Evolutionary conservation across 2,113 vertebrate genomes (phyloP), one percentile per base, ranked within the genome.

Genomic region (Callorhinus ursinus): DNA sequence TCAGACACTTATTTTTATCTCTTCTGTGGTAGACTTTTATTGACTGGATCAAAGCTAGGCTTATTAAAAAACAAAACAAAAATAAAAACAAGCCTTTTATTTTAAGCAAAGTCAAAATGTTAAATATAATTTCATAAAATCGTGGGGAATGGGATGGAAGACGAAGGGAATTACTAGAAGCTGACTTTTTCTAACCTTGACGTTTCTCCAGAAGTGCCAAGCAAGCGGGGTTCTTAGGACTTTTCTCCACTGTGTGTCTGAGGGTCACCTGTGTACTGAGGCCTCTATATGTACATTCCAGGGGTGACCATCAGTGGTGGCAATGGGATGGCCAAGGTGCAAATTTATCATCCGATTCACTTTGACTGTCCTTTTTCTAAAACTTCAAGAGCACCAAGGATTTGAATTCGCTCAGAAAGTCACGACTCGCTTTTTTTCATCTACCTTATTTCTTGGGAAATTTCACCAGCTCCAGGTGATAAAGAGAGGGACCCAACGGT

Each of bases 1-100:
- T 92, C 90, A 42, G 79, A 91, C 91, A 83, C 39, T 88, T 97
- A 94, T 93, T 96, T 97, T 97, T 93, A n/a, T 92, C 69, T 36
- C 33, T 89, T 92, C 93, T 81, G 28, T 53, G 53, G 67, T 69
- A 42, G 28, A 65, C 36, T 84, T 94, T 80, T 74, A 39, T 88
- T 91, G 59, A 80, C 24, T 11, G 36, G 88, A 61, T 93, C 51
- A 53, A 91, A 93, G 61, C 33, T 51, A 63, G 10, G 26, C 21
- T 69, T 96, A 71, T 71, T 80, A 49, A 7, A 42, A 9, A 46
- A 63, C 4, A 7, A 39, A 81, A 87, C 33, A 80, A 31, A 85
- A 93, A 95, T 3, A 67, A n/a, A 92, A 77, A 65, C 22, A 76
- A 12, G 74, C 26, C 71, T 42, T 88, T 93, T 65, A 84, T 67